Percentiles rank a stretch among this genome's conserved stretches.
Conservation (phyloP, 1,140 invertebrate genomes). For the Kradibia gibbosae region DNA sequence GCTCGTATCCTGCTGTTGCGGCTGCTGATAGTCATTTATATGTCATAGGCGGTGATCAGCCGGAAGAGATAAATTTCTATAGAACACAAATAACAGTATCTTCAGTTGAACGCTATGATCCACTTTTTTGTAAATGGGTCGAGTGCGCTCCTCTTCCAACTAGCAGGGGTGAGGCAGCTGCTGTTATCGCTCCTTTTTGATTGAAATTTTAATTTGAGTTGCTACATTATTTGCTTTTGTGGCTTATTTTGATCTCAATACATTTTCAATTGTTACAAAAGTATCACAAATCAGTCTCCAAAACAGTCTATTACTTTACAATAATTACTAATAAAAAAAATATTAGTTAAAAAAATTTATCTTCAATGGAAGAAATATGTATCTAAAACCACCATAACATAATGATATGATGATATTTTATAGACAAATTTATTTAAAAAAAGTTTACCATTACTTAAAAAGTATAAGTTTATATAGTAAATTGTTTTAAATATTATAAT, state of each 20-base stretch:
- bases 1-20: slow-evolving; percentile 88
- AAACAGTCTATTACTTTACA: too few species aligned
- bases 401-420: too few species aligned
- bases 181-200: slow-evolving; percentile 75
- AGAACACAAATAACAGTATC: slow-evolving; percentile 86
- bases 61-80: slow-evolving; percentile 85
- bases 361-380: too few species aligned
- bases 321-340: too few species aligned
- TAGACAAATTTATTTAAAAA: too few species aligned
- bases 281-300: not conserved
- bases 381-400: too few species aligned
- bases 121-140: slow-evolving; percentile 83
- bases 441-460: too few species aligned
- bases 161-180: slow-evolving; percentile 88
- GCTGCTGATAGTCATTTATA: slow-evolving; percentile 87
- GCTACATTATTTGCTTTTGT: not conserved
- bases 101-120: slow-evolving; percentile 87
- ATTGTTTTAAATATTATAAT: too few species aligned
- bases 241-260: not conserved
- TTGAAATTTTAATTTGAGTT: slow-evolving; percentile 54
- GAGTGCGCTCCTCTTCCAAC: slow-evolving; percentile 83
- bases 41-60: slow-evolving; percentile 86
- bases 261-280: not conserved
- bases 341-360: too few species aligned
- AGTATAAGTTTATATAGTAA: too few species aligned